These are phyloP conservation scores for Novumbra hubbsi DNA, from an alignment of 2,797 vertebrate genomes.

Conservation along the genomic window DNA sequence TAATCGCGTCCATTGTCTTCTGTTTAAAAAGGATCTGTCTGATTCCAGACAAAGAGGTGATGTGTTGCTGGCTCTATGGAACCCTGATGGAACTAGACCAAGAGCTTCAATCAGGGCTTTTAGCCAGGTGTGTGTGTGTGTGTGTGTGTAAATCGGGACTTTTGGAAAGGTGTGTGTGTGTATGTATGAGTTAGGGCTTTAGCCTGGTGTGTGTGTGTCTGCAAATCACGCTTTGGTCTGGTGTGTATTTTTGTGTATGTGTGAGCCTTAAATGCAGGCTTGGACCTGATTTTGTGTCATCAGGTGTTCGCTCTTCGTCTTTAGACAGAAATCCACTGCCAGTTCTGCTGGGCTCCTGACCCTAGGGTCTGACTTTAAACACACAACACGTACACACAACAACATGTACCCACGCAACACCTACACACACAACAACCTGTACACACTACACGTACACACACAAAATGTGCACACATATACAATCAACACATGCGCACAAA, in stretches of 20 bases:
- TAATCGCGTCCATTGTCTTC: neutral
- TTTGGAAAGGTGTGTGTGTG: no score
- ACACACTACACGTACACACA: slow-evolving; percentile 28
- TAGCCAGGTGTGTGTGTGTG: neutral
- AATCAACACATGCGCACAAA: slow-evolving; percentile 14
- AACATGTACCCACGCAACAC: slow-evolving; percentile 6
- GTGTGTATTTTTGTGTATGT: neutral
- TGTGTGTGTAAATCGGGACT: no score
- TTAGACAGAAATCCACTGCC: slow-evolving; percentile 43
- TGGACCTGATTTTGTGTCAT: slow-evolving; percentile 32
- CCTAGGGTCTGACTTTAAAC: slow-evolving; percentile 53
- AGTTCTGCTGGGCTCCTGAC: slow-evolving; percentile 58
- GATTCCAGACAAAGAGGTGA: neutral
- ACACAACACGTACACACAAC: slow-evolving; percentile 35
- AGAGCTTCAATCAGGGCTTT: slow-evolving; percentile 29
- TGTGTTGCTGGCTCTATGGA: neutral
- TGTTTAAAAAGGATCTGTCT: neutral
- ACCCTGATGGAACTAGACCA: slow-evolving; percentile 30
- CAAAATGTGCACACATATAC: slow-evolving; percentile 28
- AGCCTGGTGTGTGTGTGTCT: no score
- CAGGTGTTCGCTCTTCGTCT: slow-evolving; percentile 26
- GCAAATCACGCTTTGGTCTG: slow-evolving; percentile 18
- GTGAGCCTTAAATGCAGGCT: slow-evolving; percentile 19
- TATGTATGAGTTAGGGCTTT: no score
- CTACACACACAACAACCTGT: slow-evolving; percentile 6